Base-by-base conservation (phyloP, 2,113 vertebrate genomes). In the Laticauda laticaudata region DNA sequence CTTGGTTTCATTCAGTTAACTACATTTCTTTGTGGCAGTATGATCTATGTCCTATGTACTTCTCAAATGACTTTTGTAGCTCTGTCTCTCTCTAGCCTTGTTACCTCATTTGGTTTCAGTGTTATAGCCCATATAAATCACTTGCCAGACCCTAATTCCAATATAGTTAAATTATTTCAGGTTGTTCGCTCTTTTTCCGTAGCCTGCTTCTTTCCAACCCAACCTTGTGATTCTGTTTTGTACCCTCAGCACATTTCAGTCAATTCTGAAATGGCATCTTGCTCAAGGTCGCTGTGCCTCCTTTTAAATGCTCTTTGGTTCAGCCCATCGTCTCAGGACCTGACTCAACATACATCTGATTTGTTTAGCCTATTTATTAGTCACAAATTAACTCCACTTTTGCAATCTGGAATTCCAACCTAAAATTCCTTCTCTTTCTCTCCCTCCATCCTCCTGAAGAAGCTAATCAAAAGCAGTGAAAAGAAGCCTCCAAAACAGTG, bases 301-400 rank as follows among this genome's bases (percentile, higher is more conserved):
- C 94, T 94, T 95, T 89, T 91, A 92, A 88, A 69, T 57, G 81
- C 54, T 86, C n/a, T 34, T 86, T 51, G 3, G 53, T 26, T 90
- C 39, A 56, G 86, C 4, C 61, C 21, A 10, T 43, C 86, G 92
- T 85, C 69, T 69, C 0, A 4, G 39, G 1, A 86, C 90, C 92
- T 39, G 88, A 93, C 92, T 94, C 95, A 95, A 94, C 89, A 96
- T 88, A 61, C 88, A 86, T 26, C 90, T 93, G 91, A 96, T 96
- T 94, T 95, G 94, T 96, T 95, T 92, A 56, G 92, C 92, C 91
- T 75, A 12, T 93, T 95, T 95, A 95, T 94, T 91, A 93, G 93
- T 87, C 75, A 93, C 95, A 51, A 8, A 75, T 90, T 91, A 92
- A 91, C 93, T 96, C 96, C 88, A 92, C 57, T 51, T 51, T 10